A percentile compares a stretch with the other conserved stretches of the same genome.
phyloP scores from a whole-genome alignment of 1,140 invertebrate genomes.

The Drosophila ambigua region DNA sequence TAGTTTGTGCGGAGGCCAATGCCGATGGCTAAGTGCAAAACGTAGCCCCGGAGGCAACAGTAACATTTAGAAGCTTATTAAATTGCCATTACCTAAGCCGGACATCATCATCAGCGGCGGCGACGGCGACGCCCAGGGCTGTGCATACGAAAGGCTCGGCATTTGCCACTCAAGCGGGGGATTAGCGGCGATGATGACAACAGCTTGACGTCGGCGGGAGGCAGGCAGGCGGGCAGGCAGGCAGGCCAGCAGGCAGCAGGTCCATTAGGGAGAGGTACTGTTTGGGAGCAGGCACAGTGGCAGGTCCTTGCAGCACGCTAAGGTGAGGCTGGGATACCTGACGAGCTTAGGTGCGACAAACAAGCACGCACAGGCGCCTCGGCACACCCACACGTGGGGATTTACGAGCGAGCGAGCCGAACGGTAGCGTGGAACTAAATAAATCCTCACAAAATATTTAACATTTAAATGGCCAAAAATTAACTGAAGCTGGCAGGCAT shows the following conservation, averaged over 20 bases:
- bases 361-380: conserved; percentile 20
- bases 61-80: conserved; percentile 72
- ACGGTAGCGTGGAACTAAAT: conserved; percentile 26
- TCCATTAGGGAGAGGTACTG: conserved; percentile 50
- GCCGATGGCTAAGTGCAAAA: conserved; percentile 42
- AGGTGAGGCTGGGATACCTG: conserved; percentile 26
- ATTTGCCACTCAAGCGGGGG: conserved; percentile 79
- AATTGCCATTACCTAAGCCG: conserved; percentile 80
- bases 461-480: conserved; percentile 74
- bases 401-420: conserved; percentile 17
- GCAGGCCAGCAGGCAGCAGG: conserved; percentile 43
- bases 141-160: conserved; percentile 34
- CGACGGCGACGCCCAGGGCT: conserved; percentile 20
- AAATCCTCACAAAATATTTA: conserved; percentile 68
- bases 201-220: conserved; percentile 60
- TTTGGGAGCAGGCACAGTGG: not conserved
- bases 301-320: not conserved
- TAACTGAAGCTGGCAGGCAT: conserved; percentile 54
- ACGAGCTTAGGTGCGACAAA: conserved; percentile 27
- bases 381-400: conserved; percentile 4
- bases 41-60: conserved; percentile 39
- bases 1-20: too few relatives aligned
- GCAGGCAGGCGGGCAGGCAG: too few relatives aligned
- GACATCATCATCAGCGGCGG: conserved; percentile 56
- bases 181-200: conserved; percentile 80